Percentiles rank a stretch among this genome's conserved stretches.
phyloP scores from a whole-genome alignment of 2,113 vertebrate genomes.

The Cynoglossus semilaevis region DNA sequence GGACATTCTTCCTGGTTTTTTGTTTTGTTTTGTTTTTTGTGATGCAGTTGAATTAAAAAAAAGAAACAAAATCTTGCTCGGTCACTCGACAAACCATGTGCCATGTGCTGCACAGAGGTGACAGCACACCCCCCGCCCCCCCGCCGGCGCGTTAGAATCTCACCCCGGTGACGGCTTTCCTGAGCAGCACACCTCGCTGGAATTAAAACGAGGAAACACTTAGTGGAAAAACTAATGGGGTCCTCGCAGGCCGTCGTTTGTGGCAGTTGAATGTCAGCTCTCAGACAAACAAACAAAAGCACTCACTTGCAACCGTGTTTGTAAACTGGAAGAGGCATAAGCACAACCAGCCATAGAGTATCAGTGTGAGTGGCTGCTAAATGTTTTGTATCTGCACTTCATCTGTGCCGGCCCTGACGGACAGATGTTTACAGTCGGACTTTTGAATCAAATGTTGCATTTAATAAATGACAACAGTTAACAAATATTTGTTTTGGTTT shows the following conservation, averaged over 20 bases:
- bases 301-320: conserved; percentile 13
- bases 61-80: no score
- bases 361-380: neutral
- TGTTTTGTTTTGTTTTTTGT: no score
- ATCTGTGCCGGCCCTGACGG: conserved; percentile 6
- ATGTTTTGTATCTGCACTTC: neutral
- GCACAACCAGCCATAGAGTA: conserved; percentile 1
- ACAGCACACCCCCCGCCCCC: no score
- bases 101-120: no score
- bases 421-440: neutral
- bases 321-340: conserved; percentile 1
- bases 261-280: conserved; percentile 32
- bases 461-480: no score
- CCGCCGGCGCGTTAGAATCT: conserved; percentile 26
- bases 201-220: conserved; percentile 71
- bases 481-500: no score
- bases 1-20: no score
- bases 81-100: no score
- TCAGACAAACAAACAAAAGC: conserved; percentile 27
- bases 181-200: conserved; percentile 55
- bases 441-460: no score
- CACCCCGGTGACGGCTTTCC: conserved; percentile 55
- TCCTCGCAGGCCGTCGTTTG: conserved; percentile 30
- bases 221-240: conserved; percentile 47
- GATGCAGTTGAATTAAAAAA: no score